Evolutionary conservation across 53 echinoderm and acorn worm genomes (phyloP).

Genomic region (Echinometra lucunter): DNA sequence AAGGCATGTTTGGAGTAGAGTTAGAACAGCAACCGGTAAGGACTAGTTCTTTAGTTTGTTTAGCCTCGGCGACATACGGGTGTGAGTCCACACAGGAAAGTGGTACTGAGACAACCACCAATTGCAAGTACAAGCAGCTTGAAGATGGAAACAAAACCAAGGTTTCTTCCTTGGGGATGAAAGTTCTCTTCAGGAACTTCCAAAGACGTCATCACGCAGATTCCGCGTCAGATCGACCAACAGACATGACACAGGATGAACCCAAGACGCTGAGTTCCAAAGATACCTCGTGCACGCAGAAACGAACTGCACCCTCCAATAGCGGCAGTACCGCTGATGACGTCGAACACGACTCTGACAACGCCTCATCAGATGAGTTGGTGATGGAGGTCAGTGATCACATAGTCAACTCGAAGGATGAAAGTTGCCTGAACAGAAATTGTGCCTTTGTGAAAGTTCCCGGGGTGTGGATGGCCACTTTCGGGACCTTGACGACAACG

Average conservation of each 20-base stretch:
- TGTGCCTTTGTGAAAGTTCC: conserved; percentile 1
- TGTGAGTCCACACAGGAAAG: neutral
- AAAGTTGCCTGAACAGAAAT: neutral
- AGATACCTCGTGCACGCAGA: neutral
- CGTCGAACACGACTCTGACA: neutral
- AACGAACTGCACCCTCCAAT: neutral
- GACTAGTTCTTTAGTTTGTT: neutral
- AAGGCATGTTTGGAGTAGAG: neutral
- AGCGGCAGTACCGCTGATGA: neutral
- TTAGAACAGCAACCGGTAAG: neutral
- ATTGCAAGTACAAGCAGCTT: neutral
- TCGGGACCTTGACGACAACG: conserved; percentile 4
- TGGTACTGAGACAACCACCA: neutral
- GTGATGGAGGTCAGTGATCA: neutral
- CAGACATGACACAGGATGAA: neutral
- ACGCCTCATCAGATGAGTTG: neutral
- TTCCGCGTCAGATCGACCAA: neutral
- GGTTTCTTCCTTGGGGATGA: neutral
- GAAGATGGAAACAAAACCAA: neutral
- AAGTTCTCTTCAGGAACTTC: neutral
- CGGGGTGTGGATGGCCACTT: neutral
- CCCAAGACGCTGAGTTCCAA: neutral
- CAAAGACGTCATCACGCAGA: neutral
- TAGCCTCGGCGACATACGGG: neutral
- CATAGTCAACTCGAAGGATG: neutral